Evolutionary conservation across 2,888 invertebrate genomes (phyloP).

Genomic region (Brenthis daphne): DNA sequence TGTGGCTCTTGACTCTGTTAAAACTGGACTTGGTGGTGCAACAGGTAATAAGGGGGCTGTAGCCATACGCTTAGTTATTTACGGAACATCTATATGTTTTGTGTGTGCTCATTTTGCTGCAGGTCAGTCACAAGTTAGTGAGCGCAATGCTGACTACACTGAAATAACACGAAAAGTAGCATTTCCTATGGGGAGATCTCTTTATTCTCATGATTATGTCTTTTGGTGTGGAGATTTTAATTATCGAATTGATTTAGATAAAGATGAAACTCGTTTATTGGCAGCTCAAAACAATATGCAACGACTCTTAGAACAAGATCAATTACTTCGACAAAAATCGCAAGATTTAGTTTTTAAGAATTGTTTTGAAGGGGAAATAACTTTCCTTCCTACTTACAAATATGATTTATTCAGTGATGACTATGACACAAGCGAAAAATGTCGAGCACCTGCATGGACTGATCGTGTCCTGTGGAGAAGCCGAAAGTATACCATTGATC

Average conservation of each 20-base stretch:
- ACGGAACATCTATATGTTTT: slow-evolving; percentile 97
- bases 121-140: slow-evolving; percentile 96
- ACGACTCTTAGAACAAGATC: slow-evolving; percentile 92
- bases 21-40: slow-evolving; percentile 99
- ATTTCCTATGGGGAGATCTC: slow-evolving; percentile 94
- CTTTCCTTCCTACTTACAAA: slow-evolving; percentile 98
- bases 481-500: slow-evolving; percentile 87
- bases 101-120: slow-evolving; percentile 99
- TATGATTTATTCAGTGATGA: slow-evolving; percentile 99
- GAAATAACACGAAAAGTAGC: slow-evolving; percentile 96
- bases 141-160: slow-evolving; percentile 97
- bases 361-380: slow-evolving; percentile 95
- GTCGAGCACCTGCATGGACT: slow-evolving; percentile 98
- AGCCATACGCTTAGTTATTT: slow-evolving; percentile 94
- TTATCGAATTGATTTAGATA: slow-evolving; percentile 97
- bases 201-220: slow-evolving; percentile 98
- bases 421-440: slow-evolving; percentile 99
- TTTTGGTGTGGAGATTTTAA: slow-evolving; percentile 99
- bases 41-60: slow-evolving; percentile 98
- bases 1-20: slow-evolving; percentile 97
- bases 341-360: slow-evolving; percentile 94
- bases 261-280: slow-evolving; percentile 94
- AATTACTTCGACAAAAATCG: slow-evolving; percentile 90
- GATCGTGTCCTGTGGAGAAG: slow-evolving; percentile 98
- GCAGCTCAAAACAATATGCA: slow-evolving; percentile 89